A percentile compares a stretch with the other conserved stretches of the same genome.
Evolutionary conservation across 2,888 invertebrate species (phyloP).

Genomic region (Muscina levida): DNA sequence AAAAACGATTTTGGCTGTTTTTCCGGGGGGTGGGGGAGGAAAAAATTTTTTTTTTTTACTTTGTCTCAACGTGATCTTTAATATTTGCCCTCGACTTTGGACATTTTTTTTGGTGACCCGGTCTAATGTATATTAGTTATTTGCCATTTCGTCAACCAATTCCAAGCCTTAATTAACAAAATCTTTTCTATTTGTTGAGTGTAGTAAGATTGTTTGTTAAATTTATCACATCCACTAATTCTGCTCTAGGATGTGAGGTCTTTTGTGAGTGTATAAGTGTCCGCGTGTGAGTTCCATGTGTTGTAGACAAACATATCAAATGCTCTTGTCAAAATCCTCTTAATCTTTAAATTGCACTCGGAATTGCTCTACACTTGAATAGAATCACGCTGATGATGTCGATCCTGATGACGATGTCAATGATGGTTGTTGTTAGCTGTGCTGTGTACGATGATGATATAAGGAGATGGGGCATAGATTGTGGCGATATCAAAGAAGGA

Average conservation of each 20-base stretch:
- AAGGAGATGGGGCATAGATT: background rate
- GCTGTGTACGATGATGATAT: slow-evolving; percentile 36
- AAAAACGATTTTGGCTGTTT: too few relatives aligned
- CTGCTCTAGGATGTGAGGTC: background rate
- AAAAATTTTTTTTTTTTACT: too few relatives aligned
- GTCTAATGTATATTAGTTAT: too few relatives aligned
- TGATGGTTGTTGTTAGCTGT: slow-evolving; percentile 1
- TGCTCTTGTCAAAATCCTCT: slow-evolving; percentile 59
- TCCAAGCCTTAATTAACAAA: slow-evolving; percentile 27
- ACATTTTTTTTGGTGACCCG: too few relatives aligned
- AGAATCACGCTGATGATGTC: slow-evolving; percentile 7
- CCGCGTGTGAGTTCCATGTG: background rate
- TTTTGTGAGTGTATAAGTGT: background rate
- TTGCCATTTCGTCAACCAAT: too few relatives aligned
- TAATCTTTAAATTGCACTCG: slow-evolving; percentile 64
- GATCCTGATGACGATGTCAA: slow-evolving; percentile 43
- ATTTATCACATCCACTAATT: slow-evolving; percentile 26
- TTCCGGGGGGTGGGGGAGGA: too few relatives aligned
- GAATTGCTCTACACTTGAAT: slow-evolving; percentile 51
- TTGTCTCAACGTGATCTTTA: too few relatives aligned
- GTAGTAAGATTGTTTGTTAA: slow-evolving; percentile 32
- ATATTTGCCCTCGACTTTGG: too few relatives aligned
- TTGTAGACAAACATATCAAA: slow-evolving; percentile 51
- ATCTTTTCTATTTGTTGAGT: slow-evolving; percentile 31
- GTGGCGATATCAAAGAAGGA: background rate